phyloP scores from a whole-genome alignment of 2,888 invertebrate genomes.

The Loripinus fragilis region DNA sequence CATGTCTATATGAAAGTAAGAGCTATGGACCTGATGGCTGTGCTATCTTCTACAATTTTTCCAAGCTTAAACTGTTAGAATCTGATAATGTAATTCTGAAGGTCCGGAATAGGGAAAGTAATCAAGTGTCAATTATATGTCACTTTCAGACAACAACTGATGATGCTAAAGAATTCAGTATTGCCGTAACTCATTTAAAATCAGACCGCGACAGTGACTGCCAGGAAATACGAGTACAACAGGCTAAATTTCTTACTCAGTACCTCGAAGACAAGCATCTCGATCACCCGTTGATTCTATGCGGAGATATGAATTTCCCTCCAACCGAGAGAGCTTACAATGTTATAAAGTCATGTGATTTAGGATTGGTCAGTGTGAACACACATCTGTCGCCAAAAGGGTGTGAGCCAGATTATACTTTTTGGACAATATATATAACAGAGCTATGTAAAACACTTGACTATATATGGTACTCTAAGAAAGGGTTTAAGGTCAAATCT shows the following conservation, averaged over 20 bases:
- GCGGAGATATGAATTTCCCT: slow-evolving; percentile 92
- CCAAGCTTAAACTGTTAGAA: slow-evolving; percentile 86
- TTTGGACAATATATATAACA: slow-evolving; percentile 88
- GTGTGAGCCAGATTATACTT: slow-evolving; percentile 89
- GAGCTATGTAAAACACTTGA: slow-evolving; percentile 90
- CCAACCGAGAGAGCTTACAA: slow-evolving; percentile 89
- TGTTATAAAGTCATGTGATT: slow-evolving; percentile 84
- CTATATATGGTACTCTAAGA: slow-evolving; percentile 84
- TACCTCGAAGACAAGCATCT: slow-evolving; percentile 59
- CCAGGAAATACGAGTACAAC: slow-evolving; percentile 68
- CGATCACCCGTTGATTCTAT: slow-evolving; percentile 86
- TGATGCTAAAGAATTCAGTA: slow-evolving; percentile 85
- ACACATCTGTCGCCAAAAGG: slow-evolving; percentile 73
- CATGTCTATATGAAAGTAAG: slow-evolving; percentile 89
- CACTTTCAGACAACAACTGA: slow-evolving; percentile 55
- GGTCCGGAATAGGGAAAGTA: slow-evolving; percentile 59
- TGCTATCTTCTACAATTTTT: slow-evolving; percentile 88
- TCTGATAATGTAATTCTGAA: slow-evolving; percentile 65
- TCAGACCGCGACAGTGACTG: slow-evolving; percentile 84
- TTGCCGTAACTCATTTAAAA: slow-evolving; percentile 90
- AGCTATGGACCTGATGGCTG: slow-evolving; percentile 92
- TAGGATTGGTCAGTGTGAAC: slow-evolving; percentile 81
- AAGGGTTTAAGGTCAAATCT: slow-evolving; percentile 86
- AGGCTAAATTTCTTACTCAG: slow-evolving; percentile 72
- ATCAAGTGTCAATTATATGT: slow-evolving; percentile 86